Conservation (phyloP, 2,888 invertebrate genomes). For the Sarcophaga carnaria region DNA sequence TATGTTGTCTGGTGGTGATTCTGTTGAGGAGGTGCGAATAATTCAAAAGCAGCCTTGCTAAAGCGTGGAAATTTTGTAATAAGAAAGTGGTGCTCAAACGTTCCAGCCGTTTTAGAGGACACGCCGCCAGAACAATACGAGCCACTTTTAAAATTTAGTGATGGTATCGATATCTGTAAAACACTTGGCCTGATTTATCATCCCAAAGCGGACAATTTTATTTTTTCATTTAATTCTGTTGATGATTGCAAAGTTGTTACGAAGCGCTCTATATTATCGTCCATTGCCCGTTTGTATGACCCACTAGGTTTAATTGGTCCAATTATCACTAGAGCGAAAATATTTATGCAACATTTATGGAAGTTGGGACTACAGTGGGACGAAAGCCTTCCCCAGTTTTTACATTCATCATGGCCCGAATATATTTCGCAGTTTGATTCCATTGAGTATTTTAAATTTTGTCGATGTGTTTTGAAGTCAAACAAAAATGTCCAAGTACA, state of each 20-base stretch:
- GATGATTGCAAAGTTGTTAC: background rate
- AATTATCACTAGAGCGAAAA: slow-evolving; percentile 36
- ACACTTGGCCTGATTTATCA: slow-evolving; percentile 43
- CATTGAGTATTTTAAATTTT: too few species aligned
- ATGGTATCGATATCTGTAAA: slow-evolving; percentile 46
- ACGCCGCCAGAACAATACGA: too few species aligned
- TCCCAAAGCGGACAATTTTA: slow-evolving; percentile 41
- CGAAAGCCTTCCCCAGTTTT: too few species aligned
- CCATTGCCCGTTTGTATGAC: slow-evolving; percentile 41
- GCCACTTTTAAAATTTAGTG: slow-evolving; percentile 21
- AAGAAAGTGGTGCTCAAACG: slow-evolving; percentile 9
- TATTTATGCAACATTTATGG: slow-evolving; percentile 38
- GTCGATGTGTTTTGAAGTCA: too few species aligned
- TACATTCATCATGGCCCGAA: too few species aligned
- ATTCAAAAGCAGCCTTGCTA: background rate
- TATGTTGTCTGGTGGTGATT: slow-evolving; percentile 27
- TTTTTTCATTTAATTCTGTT: slow-evolving; percentile 27
- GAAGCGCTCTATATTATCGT: slow-evolving; percentile 32
- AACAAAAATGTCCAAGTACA: slow-evolving; percentile 36
- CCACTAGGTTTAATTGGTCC: slow-evolving; percentile 50
- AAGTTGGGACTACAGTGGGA: too few species aligned
- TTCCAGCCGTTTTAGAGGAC: background rate
- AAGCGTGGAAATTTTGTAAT: background rate
- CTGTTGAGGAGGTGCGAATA: background rate
- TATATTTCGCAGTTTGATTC: too few species aligned